Base-by-base conservation (phyloP, 2,888 invertebrate genomes). In the Cancer borealis region DNA sequence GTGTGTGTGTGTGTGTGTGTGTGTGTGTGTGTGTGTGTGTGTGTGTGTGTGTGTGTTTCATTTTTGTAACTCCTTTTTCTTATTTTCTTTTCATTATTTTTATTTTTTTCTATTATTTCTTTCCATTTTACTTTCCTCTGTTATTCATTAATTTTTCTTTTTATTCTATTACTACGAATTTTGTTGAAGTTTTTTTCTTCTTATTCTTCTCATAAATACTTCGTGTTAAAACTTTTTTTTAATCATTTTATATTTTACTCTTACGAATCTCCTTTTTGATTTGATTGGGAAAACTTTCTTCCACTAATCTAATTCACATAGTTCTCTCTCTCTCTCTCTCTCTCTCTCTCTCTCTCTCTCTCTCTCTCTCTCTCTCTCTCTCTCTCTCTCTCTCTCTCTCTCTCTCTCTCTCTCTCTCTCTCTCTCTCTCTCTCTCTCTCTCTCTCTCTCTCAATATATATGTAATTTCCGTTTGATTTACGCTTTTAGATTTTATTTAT, bases 1-100 rank as follows among this genome's bases (percentile, higher is more conserved):
- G 87, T 87, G 87, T 87, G 87, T 87, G 87, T 87, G 87, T 87
- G 87, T 87, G 87, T 87, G 87, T 87, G 87, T 87, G 87, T 87
- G 87, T 87, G 87, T 87, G 87, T 87, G 87, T 87, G 17, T n/a
- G 87, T 87, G 87, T 87, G 87, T 87, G 87, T 87, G 87, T 87
- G 87, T 87, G 87, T 87, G 87, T 87, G 87, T 87, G 87, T 87
- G 87, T 87, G 87, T 87, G 0, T 12, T 12, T 3, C 12, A 3
- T 54, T 54, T 54, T 54, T 54, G 12, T 54, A 12, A 17, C 14
- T 21, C 60, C 21, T 60, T 60, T 21, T 21, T 60, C 60, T 21
- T 17, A 0, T 60, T 21, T 21, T 60, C 21, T 17, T 60, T 60
- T 60, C 60, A 60, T 60, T 60, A 17, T 60, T 21, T 1, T 21